A percentile compares a stretch with the other conserved stretches of the same genome.
phyloP scores from a whole-genome alignment of 2,888 invertebrate species.

The Cryptus viduatorius region DNA sequence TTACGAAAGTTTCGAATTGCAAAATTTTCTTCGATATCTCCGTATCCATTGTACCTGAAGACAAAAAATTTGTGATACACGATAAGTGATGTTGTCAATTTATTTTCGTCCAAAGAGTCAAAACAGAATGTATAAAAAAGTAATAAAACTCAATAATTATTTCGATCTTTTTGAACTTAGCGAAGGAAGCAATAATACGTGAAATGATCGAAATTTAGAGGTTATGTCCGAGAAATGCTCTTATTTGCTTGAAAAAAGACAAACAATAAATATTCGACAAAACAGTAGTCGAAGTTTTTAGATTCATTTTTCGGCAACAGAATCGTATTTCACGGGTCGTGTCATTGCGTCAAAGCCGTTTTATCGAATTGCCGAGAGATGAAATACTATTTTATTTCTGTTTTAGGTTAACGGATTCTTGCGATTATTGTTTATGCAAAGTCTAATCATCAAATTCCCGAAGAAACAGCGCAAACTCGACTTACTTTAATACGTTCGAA shows the following conservation, averaged over 20 bases:
- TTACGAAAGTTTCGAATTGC: slow-evolving; percentile 91
- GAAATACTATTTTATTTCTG: neutral
- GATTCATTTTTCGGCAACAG: slow-evolving; percentile 14
- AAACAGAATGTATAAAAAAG: neutral
- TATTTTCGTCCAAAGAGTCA: neutral
- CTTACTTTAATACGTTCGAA: slow-evolving; percentile 14
- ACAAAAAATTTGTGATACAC: neutral
- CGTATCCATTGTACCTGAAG: slow-evolving; percentile 72
- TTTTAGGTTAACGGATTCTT: slow-evolving; percentile 51
- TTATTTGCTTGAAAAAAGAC: neutral
- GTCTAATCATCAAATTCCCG: neutral
- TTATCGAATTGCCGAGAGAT: neutral
- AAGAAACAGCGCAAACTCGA: neutral
- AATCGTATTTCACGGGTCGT: neutral
- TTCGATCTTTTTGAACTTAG: neutral
- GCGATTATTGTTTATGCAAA: neutral
- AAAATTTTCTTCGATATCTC: slow-evolving; percentile 76
- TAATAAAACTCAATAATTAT: neutral
- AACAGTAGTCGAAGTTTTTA: neutral
- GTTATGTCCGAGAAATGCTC: slow-evolving; percentile 19
- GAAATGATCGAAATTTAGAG: slow-evolving; percentile 14
- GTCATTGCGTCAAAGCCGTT: neutral
- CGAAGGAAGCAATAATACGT: neutral
- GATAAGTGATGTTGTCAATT: neutral
- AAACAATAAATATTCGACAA: neutral